These are phyloP conservation scores for Scaptodrosophila lebanonensis DNA, from an alignment of 1,140 invertebrate genomes.

Conservation along the genomic window DNA sequence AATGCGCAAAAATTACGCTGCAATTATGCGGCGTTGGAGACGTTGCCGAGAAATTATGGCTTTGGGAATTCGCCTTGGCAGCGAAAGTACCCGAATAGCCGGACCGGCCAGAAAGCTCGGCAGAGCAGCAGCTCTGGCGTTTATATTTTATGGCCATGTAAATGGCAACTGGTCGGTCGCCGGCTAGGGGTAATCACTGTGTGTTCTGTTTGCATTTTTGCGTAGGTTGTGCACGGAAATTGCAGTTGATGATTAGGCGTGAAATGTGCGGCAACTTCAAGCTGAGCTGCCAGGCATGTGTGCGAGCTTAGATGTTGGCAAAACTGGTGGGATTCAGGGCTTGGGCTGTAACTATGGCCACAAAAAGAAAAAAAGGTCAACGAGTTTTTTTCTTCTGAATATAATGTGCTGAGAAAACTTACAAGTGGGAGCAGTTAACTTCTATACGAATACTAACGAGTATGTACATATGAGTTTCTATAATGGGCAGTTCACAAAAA, in stretches of 20 bases:
- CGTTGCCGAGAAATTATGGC: constrained; percentile 59
- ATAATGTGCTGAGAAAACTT: too few relatives aligned
- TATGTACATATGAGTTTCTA: too few relatives aligned
- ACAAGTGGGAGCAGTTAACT: too few relatives aligned
- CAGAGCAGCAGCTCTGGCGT: too few relatives aligned
- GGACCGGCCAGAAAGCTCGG: too few relatives aligned
- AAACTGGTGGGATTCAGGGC: too few relatives aligned
- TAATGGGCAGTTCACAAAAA: too few relatives aligned
- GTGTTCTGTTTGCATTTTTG: constrained; percentile 29
- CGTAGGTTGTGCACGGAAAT: constrained; percentile 27
- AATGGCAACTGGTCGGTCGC: constrained; percentile 39
- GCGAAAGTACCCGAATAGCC: constrained; percentile 46
- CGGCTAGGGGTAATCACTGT: constrained; percentile 1
- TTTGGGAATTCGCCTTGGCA: constrained; percentile 47
- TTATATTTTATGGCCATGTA: constrained; percentile 57
- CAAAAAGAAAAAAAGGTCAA: too few relatives aligned
- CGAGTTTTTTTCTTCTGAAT: too few relatives aligned
- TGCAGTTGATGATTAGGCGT: constrained; percentile 47
- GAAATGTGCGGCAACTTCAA: constrained; percentile 25
- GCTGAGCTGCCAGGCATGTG: constrained; percentile 3
- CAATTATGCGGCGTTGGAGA: constrained; percentile 68
- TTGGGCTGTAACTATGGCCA: too few relatives aligned
- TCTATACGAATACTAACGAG: too few relatives aligned
- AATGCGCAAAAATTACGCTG: constrained; percentile 65
- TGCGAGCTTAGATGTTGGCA: constrained; percentile 1